Conservation (phyloP, 53 echinoderm and acorn worm genomes). For the Echinarachnius parma region DNA sequence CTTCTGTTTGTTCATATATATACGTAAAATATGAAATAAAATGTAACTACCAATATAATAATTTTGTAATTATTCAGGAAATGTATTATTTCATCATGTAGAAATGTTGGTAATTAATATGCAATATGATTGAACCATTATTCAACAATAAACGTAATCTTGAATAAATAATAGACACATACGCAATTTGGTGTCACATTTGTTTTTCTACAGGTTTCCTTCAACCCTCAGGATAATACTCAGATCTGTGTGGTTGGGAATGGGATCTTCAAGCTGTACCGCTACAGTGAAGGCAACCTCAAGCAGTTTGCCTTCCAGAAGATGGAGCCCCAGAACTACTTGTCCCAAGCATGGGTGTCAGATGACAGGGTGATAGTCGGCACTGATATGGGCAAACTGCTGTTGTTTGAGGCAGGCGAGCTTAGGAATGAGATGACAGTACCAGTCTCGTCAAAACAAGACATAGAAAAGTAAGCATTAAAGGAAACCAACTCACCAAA, state of each 20-base stretch:
- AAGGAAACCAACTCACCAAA: too few species aligned
- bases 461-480: conserved; percentile 56
- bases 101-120: too few species aligned
- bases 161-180: too few species aligned
- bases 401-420: conserved; percentile 92
- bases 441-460: conserved; percentile 59
- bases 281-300: conserved; percentile 98
- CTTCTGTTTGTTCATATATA: too few species aligned
- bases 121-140: too few species aligned
- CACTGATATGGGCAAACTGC: conserved; percentile 84
- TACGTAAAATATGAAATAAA: too few species aligned
- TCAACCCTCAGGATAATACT: conserved; percentile 99
- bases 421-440: conserved; percentile 86
- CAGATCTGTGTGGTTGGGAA: conserved; percentile 97
- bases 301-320: conserved; percentile 99
- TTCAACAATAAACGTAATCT: too few species aligned
- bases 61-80: too few species aligned
- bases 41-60: too few species aligned
- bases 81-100: too few species aligned
- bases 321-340: conserved; percentile 95
- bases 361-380: conserved; percentile 98
- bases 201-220: conserved; percentile 57
- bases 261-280: conserved; percentile 96
- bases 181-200: too few species aligned
- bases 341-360: conserved; percentile 96